Conservation (phyloP, 2,113 vertebrate genomes). For the Pelecanus crispus region DNA sequence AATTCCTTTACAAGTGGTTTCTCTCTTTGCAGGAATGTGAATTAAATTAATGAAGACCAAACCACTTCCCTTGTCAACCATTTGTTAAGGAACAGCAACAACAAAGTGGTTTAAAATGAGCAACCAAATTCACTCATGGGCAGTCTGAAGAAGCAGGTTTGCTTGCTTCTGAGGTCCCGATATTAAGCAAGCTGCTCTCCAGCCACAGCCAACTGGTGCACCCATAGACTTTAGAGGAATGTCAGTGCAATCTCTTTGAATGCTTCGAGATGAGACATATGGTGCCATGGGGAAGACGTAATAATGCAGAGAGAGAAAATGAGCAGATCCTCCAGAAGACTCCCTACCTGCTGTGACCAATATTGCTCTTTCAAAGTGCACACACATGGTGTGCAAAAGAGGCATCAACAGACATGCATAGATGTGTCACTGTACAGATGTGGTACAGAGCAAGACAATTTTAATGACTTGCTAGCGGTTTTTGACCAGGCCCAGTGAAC, state of each 20-base stretch:
- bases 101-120: background rate
- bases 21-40: background rate
- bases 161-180: background rate
- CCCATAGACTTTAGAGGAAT: background rate
- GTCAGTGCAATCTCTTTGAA: rapidly evolving
- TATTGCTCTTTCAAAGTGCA: background rate
- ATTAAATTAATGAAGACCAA: background rate
- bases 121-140: background rate
- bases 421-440: background rate
- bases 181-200: background rate
- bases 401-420: rapidly evolving
- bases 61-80: background rate
- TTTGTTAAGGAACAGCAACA: background rate
- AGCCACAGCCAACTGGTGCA: background rate
- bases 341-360: background rate
- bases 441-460: background rate
- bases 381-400: rapidly evolving
- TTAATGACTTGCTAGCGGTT: background rate
- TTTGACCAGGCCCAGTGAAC: background rate
- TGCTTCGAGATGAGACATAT: rapidly evolving
- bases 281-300: background rate
- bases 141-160: background rate
- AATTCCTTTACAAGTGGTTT: background rate
- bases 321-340: background rate
- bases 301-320: background rate